These are phyloP conservation scores for Chrysemys picta DNA, from an alignment of 2,113 vertebrate species.

Conservation along the genomic window DNA sequence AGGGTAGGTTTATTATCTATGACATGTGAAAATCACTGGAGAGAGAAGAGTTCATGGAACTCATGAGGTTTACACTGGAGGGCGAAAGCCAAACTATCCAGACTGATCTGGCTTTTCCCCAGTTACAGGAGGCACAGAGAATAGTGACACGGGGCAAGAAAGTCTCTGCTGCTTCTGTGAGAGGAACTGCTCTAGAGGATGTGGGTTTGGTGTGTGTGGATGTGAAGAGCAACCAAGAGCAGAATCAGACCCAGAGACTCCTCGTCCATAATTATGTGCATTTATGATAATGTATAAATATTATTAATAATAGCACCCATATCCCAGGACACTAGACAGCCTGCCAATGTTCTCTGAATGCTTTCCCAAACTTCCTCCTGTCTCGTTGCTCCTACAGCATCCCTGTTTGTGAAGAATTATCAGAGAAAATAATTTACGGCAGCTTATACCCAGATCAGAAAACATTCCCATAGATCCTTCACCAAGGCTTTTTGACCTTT, in stretches of 20 bases:
- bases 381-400: conserved; percentile 4
- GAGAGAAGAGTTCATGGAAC: background rate
- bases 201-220: background rate
- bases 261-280: background rate
- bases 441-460: conserved; percentile 7
- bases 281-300: background rate
- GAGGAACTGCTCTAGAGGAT: background rate
- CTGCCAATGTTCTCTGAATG: background rate
- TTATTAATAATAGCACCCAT: background rate
- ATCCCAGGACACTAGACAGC: conserved; percentile 14
- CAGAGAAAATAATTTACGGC: conserved; percentile 46
- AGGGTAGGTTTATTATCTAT: background rate
- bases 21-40: background rate
- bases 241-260: background rate
- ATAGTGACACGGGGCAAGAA: background rate
- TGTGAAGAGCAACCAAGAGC: background rate
- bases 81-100: background rate
- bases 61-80: background rate
- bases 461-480: background rate
- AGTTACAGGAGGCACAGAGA: background rate
- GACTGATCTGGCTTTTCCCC: background rate
- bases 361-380: conserved; percentile 19
- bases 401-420: background rate
- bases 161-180: background rate
- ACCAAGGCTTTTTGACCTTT: conserved; percentile 33